phyloP scores from a whole-genome alignment of 2,797 vertebrate species.

The Pangasius mekongensis region DNA sequence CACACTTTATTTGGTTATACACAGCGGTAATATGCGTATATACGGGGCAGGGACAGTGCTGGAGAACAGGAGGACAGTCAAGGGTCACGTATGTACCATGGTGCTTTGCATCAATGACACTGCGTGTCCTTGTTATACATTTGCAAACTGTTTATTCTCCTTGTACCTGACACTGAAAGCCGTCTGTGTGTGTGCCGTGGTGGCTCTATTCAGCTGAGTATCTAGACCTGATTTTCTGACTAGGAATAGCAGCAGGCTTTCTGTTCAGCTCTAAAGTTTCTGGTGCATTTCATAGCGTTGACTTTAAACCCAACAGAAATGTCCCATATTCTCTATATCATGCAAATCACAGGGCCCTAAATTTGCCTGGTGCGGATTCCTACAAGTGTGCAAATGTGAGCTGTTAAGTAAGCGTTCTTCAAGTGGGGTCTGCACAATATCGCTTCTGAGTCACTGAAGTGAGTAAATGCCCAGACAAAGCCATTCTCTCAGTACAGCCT shows the following conservation, averaged over 20 bases:
- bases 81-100: neutral
- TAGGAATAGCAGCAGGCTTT: neutral
- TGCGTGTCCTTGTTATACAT: neutral
- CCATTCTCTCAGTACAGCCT: conserved; percentile 28
- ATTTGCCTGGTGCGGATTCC: neutral
- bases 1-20: neutral
- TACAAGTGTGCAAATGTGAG: neutral
- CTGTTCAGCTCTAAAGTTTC: neutral
- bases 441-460: conserved; percentile 38
- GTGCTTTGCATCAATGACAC: neutral
- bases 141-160: neutral
- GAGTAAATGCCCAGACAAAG: conserved; percentile 42
- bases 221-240: neutral
- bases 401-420: conserved; percentile 13
- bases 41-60: too few species aligned
- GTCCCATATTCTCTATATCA: neutral
- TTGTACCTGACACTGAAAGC: neutral
- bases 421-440: conserved; percentile 1
- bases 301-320: neutral
- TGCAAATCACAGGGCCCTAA: neutral
- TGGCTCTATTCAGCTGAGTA: neutral
- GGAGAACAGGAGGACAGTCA: neutral
- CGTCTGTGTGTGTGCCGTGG: neutral
- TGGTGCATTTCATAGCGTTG: neutral
- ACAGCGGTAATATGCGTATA: neutral